Base-by-base conservation (phyloP, 2,797 vertebrate species). In the Poeciliopsis infans region DNA sequence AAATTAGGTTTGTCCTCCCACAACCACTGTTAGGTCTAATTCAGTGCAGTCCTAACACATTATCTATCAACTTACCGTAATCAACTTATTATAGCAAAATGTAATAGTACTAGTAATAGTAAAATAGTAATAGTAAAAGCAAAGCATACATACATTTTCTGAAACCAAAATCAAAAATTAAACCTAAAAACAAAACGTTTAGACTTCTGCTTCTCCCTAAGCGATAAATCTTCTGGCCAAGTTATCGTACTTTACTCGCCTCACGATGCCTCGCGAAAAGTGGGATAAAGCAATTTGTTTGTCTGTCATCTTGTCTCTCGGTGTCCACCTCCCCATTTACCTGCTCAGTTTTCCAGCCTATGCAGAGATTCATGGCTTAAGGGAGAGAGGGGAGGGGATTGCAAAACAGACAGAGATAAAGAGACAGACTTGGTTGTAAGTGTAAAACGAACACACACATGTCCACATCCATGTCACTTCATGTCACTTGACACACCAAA, bases 381-480 rank as follows among this genome's bases (percentile, higher is more conserved):
- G 25, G 13, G 83, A 53, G 23, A 25, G 1, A 53, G 23, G 3
- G 2, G 51, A 53, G 20, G 61, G 47, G 51, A 51, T 66, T 68
- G 61, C 73, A 70, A 81, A 77, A 79, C 47, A 83, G 72, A 87
- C 80, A 75, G 28, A 47, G 82, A 83, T 74, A 55, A 78, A 61
- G 59, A 82, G 64, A 45, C 72, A 45, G 72, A 79, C 76, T 79
- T 59, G 79, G 86, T 85, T 81, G 75, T 83, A 79, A 81, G 87
- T 87, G 83, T 89, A 87, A 86, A 53, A 83, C 87, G 81, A 91
- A 85, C 86, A 73, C 57, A 39, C 83, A 77, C 87, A 49, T 59
- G 84, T 91, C 76, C 70, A 66, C 87, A 91, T 79, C 84, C 80
- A 79, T 86, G 87, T 91, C 76, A 76, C 45, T 3, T 25, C 47